A percentile compares a stretch with the other conserved stretches of the same genome.
Evolutionary conservation across 1,140 invertebrate genomes (phyloP).

Genomic region (Drosophila chauvacae): DNA sequence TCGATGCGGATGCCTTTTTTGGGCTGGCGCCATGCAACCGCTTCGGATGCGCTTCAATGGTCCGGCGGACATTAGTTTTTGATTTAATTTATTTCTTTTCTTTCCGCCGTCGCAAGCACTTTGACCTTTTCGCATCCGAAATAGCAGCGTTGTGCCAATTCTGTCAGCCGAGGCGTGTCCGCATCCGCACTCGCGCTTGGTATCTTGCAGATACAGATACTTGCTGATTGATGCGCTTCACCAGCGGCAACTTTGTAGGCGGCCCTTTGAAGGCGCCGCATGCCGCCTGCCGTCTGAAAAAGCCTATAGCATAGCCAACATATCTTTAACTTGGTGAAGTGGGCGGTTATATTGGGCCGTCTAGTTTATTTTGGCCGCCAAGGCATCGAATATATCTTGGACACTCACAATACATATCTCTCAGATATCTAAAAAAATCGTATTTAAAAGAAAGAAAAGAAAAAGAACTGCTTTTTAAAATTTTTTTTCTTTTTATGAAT

Average conservation of each 20-base stretch:
- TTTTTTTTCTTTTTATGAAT: background rate
- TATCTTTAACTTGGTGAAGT: slow-evolving; percentile 72
- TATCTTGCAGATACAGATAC: slow-evolving; percentile 56
- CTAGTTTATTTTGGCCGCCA: slow-evolving; percentile 68
- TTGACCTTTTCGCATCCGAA: slow-evolving; percentile 71
- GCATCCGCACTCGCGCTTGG: slow-evolving; percentile 28
- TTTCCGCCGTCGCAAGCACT: slow-evolving; percentile 54
- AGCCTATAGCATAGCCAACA: slow-evolving; percentile 45
- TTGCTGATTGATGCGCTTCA: slow-evolving; percentile 74
- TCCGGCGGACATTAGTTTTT: slow-evolving; percentile 42
- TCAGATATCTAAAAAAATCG: background rate
- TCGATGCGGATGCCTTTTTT: slow-evolving; percentile 52
- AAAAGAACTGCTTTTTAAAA: background rate
- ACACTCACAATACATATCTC: background rate
- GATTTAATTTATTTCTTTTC: slow-evolving; percentile 34
- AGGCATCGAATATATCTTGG: slow-evolving; percentile 12
- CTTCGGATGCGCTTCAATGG: slow-evolving; percentile 43
- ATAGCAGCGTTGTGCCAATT: slow-evolving; percentile 77
- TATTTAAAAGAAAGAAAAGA: background rate
- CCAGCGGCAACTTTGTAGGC: slow-evolving; percentile 59
- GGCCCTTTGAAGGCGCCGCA: slow-evolving; percentile 74
- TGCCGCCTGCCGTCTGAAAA: slow-evolving; percentile 4
- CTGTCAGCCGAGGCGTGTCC: slow-evolving; percentile 61
- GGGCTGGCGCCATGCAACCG: slow-evolving; percentile 59
- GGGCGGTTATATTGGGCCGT: slow-evolving; percentile 53